Percentiles rank a stretch among this genome's conserved stretches.
phyloP scores from a whole-genome alignment of 2,797 vertebrate genomes.

The Notolabrus celidotus region DNA sequence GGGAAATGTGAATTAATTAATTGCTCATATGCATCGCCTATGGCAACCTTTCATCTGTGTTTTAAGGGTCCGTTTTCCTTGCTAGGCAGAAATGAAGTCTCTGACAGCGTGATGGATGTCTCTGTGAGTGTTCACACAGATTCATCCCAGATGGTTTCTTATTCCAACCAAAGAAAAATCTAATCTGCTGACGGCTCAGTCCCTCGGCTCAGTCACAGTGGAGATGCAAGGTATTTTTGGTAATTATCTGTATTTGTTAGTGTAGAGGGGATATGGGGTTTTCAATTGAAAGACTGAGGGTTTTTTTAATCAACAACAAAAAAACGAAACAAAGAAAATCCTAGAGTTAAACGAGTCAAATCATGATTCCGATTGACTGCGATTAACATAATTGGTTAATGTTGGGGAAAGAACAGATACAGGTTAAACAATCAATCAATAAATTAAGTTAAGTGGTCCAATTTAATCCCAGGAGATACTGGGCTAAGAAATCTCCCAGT shows the following conservation, averaged over 20 bases:
- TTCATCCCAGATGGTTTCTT: constrained; percentile 35
- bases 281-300: too few species aligned
- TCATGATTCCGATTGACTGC: too few species aligned
- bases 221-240: constrained; percentile 6
- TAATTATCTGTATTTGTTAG: background rate
- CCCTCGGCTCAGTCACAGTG: constrained; percentile 2
- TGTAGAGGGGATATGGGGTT: background rate
- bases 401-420: too few species aligned
- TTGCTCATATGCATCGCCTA: constrained; percentile 62
- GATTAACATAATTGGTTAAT: too few species aligned
- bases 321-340: too few species aligned
- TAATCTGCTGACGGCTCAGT: background rate
- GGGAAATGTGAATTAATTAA: constrained; percentile 63
- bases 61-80: constrained; percentile 68
- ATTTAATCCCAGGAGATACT: too few species aligned
- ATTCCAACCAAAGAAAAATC: constrained; percentile 13
- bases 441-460: too few species aligned
- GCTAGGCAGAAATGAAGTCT: constrained; percentile 47
- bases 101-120: constrained; percentile 59
- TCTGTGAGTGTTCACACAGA: constrained; percentile 50
- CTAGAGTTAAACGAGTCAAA: too few species aligned
- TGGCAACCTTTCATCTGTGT: constrained; percentile 54
- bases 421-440: too few species aligned
- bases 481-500: too few species aligned
- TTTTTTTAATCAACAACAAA: too few species aligned